phyloP scores from a whole-genome alignment of 2,113 vertebrate species.

The Rhynchomys soricoides region DNA sequence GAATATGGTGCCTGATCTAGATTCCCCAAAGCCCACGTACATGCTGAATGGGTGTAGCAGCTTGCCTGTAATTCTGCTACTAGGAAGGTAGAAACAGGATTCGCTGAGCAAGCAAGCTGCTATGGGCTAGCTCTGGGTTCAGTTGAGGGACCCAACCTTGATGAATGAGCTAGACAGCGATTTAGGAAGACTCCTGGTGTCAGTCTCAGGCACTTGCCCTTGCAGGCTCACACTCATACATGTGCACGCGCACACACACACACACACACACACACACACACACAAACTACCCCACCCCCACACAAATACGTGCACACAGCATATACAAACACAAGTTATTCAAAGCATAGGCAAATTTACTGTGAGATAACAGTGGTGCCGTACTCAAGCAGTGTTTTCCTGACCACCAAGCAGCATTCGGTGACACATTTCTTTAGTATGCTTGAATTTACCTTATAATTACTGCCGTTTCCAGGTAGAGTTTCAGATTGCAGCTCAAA shows the following conservation, averaged over 20 bases:
- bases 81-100: background rate
- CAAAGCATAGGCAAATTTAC: constrained; percentile 25
- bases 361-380: background rate
- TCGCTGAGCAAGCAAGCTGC: background rate
- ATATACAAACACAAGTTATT: background rate
- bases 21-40: background rate
- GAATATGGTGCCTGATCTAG: too few relatives aligned
- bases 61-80: too few relatives aligned
- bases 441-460: background rate
- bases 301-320: background rate
- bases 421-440: background rate
- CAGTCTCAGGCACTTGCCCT: background rate
- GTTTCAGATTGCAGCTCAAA: constrained; percentile 24
- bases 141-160: background rate
- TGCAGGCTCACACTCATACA: background rate
- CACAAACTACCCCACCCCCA: too few relatives aligned
- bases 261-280: too few relatives aligned
- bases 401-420: background rate
- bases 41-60: background rate
- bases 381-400: background rate
- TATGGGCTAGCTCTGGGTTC: background rate
- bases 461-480: background rate
- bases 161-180: too few relatives aligned
- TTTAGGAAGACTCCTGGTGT: too few relatives aligned
- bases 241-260: too few relatives aligned